Conservation (phyloP, 2,888 invertebrate species). For the Pristionchus japonicus region DNA sequence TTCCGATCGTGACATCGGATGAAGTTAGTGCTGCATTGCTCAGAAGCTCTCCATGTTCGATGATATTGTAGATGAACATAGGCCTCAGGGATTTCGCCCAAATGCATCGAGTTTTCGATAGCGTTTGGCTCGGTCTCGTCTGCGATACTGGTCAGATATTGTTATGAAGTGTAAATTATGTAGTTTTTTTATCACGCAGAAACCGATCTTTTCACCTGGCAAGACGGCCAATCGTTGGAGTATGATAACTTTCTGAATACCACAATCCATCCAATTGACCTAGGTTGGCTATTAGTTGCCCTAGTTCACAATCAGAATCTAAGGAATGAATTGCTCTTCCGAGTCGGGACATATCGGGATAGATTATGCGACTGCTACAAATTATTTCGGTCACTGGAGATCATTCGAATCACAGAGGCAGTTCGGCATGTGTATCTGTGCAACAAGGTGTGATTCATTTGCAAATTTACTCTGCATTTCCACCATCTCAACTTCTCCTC, state of each 20-base stretch:
- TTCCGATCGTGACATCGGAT: not conserved
- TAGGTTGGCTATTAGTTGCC: too few relatives aligned
- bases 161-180: too few relatives aligned
- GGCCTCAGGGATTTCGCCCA: not conserved
- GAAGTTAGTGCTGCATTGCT: not conserved
- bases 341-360: too few relatives aligned
- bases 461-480: not conserved
- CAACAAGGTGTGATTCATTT: not conserved
- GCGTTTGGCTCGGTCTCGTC: not conserved
- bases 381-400: not conserved
- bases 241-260: not conserved
- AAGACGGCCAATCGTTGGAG: not conserved
- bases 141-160: not conserved
- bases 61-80: not conserved
- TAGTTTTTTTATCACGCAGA: not conserved
- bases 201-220: not conserved
- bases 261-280: too few relatives aligned
- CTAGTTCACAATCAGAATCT: too few relatives aligned
- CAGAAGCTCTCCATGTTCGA: not conserved
- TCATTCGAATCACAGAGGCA: not conserved
- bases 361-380: not conserved
- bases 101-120: not conserved
- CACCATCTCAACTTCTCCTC: not conserved
- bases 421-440: not conserved
- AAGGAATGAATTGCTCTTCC: too few relatives aligned